phyloP scores from a whole-genome alignment of 1,140 invertebrate species.

The Heliconius eleuchia region DNA sequence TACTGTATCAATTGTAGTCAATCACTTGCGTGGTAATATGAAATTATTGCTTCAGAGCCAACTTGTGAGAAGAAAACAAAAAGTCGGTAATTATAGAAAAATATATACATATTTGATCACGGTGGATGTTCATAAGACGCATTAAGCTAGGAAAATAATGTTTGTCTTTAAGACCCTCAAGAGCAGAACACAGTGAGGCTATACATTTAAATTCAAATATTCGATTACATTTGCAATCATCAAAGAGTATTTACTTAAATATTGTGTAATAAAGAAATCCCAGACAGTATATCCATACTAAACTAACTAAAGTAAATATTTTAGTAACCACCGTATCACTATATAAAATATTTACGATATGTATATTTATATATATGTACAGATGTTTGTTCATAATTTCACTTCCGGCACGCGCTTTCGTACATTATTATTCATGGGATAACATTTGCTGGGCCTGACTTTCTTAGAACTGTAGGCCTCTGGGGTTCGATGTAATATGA shows the following conservation, averaged over 20 bases:
- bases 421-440: slow-evolving; percentile 54
- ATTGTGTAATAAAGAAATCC: background rate
- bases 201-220: background rate
- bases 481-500: slow-evolving; percentile 23
- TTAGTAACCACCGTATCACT: background rate
- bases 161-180: too few species aligned
- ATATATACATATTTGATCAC: background rate
- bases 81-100: background rate
- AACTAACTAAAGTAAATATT: background rate
- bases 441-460: slow-evolving; percentile 32
- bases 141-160: too few species aligned
- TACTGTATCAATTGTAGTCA: slow-evolving; percentile 31
- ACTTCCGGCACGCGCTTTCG: slow-evolving; percentile 55
- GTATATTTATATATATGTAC: slow-evolving; percentile 10
- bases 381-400: slow-evolving; percentile 40
- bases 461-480: slow-evolving; percentile 46
- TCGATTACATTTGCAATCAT: background rate
- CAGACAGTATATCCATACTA: background rate
- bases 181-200: too few species aligned
- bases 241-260: background rate
- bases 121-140: background rate
- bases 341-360: background rate
- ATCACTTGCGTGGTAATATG: slow-evolving; percentile 18
- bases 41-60: background rate
- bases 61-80: background rate